Conservation (phyloP, 2,113 vertebrate species). For the Megaleporinus macrocephalus region DNA sequence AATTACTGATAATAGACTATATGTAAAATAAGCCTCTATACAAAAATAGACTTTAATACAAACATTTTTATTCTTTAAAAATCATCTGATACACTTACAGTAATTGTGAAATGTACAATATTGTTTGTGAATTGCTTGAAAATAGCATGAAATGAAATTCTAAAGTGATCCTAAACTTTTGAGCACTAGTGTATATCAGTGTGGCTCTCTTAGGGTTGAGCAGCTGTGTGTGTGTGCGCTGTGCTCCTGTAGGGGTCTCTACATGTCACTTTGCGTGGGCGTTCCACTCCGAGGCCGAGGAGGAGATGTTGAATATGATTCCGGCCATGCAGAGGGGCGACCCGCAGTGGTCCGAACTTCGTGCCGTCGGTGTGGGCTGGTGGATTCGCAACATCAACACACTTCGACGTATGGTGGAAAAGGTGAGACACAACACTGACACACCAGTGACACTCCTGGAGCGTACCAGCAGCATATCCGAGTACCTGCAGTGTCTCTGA, state of each 20-base stretch:
- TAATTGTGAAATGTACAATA: too few relatives aligned
- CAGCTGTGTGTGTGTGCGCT: not conserved
- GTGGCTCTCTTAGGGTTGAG: not conserved
- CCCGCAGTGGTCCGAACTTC: conserved; percentile 95
- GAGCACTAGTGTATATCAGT: too few relatives aligned
- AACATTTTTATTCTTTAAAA: too few relatives aligned
- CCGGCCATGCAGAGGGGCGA: conserved; percentile 96
- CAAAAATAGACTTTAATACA: too few relatives aligned
- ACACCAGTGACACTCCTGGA: not conserved
- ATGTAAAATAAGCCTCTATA: too few relatives aligned
- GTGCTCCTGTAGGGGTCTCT: conserved; percentile 83
- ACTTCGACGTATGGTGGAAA: conserved; percentile 93
- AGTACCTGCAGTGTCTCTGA: too few relatives aligned
- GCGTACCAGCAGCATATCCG: too few relatives aligned
- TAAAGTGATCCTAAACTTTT: too few relatives aligned
- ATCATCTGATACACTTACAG: too few relatives aligned
- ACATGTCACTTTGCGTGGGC: conserved; percentile 99
- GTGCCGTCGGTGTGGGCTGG: conserved; percentile 95
- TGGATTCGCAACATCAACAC: conserved; percentile 99
- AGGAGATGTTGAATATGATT: conserved; percentile 96
- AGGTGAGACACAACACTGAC: conserved; percentile 76
- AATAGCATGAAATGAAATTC: too few relatives aligned
- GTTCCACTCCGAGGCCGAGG: conserved; percentile 97
- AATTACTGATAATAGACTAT: too few relatives aligned
- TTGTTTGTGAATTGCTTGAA: too few relatives aligned